Percentiles rank a stretch among this genome's conserved stretches.
These are phyloP conservation scores for Micropoecilia bifurca DNA, from an alignment of 2,797 vertebrate genomes.

Conservation along the genomic window DNA sequence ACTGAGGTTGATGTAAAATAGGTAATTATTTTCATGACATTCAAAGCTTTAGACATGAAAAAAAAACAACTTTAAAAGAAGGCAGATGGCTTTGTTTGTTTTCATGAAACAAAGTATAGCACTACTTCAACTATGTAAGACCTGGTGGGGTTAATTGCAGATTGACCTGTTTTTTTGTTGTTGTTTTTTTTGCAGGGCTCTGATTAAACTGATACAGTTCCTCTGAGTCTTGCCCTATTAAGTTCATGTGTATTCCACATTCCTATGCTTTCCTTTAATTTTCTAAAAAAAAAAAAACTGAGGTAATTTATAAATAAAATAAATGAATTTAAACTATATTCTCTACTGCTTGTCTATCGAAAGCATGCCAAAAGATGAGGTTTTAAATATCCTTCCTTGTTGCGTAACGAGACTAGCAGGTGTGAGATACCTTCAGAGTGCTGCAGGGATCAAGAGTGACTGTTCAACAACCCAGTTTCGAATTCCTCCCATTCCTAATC, in stretches of 20 bases:
- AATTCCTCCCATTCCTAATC: conserved; percentile 60
- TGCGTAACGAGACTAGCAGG: conserved; percentile 16
- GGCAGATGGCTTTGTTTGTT: conserved; percentile 3
- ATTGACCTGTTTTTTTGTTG: conserved; percentile 64
- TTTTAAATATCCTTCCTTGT: conserved; percentile 16
- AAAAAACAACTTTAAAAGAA: neutral
- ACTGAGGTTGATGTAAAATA: neutral
- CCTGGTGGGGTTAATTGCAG: conserved; percentile 66
- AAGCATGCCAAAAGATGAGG: conserved; percentile 6
- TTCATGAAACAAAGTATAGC: conserved; percentile 2
- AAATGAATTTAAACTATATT: neutral
- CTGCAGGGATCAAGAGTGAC: conserved; percentile 45
- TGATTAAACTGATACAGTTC: conserved; percentile 61
- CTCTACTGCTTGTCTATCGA: neutral
- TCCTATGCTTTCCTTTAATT: conserved; percentile 31
- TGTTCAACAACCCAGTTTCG: conserved; percentile 47
- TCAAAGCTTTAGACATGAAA: conserved; percentile 7
- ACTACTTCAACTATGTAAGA: conserved; percentile 45
- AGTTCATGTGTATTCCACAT: conserved; percentile 34
- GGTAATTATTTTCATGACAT: neutral
- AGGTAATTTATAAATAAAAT: neutral
- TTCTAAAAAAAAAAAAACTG: neutral
- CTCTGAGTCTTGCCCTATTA: conserved; percentile 42
- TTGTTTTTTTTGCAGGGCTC: conserved; percentile 45
- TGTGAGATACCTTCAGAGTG: conserved; percentile 47